Percentiles rank a stretch among this genome's conserved stretches.
Conservation (phyloP, 2,797 vertebrate genomes). For the Eleutherodactylus coqui region DNA sequence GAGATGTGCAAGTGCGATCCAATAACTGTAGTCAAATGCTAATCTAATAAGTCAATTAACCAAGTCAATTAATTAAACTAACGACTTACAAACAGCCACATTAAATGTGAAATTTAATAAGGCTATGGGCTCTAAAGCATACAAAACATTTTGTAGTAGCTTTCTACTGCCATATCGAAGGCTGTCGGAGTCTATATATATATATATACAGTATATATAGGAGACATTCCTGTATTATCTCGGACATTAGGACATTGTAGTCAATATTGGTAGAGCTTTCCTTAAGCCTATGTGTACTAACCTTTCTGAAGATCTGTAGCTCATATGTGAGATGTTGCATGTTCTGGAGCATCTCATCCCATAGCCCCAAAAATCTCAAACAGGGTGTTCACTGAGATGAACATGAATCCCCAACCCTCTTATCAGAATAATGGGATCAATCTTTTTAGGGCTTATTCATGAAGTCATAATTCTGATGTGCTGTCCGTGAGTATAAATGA, state of each 20-base stretch:
- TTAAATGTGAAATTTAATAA: background rate
- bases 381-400: background rate
- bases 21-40: background rate
- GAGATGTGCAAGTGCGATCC: no score
- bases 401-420: background rate
- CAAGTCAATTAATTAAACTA: background rate
- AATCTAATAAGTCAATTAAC: conserved; percentile 2
- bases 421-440: background rate
- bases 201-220: no score
- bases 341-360: background rate
- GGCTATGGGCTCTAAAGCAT: background rate
- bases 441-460: background rate
- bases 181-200: background rate
- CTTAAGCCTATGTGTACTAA: background rate
- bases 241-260: background rate
- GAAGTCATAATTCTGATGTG: no score
- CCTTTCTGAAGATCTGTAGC: background rate
- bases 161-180: background rate
- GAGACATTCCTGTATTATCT: background rate
- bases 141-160: background rate
- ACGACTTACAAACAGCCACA: background rate
- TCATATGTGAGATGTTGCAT: background rate
- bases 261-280: background rate
- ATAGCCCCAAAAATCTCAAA: background rate
- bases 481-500: no score